Percentiles rank a stretch among this genome's conserved stretches.
These are phyloP conservation scores for Albula glossodonta DNA, from an alignment of 2,113 vertebrate genomes.

Conservation along the genomic window DNA sequence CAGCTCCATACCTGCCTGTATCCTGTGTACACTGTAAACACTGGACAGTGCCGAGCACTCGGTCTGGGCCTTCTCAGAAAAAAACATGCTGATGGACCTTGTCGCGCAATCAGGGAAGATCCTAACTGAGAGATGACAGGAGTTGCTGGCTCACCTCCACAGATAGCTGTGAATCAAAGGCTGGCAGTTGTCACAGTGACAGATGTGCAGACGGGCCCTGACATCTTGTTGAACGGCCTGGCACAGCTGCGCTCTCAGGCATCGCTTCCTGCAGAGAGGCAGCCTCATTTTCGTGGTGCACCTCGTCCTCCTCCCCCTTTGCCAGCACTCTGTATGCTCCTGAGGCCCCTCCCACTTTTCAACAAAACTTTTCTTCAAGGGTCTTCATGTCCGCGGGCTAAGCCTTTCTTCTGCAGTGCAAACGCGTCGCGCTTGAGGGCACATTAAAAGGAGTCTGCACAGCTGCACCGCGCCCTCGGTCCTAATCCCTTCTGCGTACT, in stretches of 20 bases:
- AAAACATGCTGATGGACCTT: background rate
- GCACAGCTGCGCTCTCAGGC: background rate
- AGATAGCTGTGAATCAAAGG: background rate
- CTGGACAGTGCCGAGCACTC: too few relatives aligned
- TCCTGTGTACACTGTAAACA: background rate
- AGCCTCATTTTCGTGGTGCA: background rate
- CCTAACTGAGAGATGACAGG: too few relatives aligned
- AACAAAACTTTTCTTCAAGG: background rate
- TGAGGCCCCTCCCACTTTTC: background rate
- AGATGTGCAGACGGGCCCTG: background rate
- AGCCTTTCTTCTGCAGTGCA: slow-evolving; percentile 4
- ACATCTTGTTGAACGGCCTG: background rate
- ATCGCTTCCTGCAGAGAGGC: too few relatives aligned
- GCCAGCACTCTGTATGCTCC: background rate
- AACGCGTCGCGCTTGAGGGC: slow-evolving; percentile 29
- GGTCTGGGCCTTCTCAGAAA: too few relatives aligned
- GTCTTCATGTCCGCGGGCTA: background rate
- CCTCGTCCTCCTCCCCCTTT: background rate
- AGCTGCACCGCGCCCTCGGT: slow-evolving; percentile 31
- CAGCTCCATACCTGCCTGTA: background rate
- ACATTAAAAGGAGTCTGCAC: slow-evolving; percentile 31
- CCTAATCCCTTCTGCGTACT: slow-evolving; percentile 29
- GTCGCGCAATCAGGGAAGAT: too few relatives aligned
- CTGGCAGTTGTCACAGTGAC: background rate
- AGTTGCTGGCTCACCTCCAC: background rate